Evolutionary conservation across 2,888 invertebrate genomes (phyloP), one percentile per base, ranked within the genome.

Genomic region (Nysson spinosus): DNA sequence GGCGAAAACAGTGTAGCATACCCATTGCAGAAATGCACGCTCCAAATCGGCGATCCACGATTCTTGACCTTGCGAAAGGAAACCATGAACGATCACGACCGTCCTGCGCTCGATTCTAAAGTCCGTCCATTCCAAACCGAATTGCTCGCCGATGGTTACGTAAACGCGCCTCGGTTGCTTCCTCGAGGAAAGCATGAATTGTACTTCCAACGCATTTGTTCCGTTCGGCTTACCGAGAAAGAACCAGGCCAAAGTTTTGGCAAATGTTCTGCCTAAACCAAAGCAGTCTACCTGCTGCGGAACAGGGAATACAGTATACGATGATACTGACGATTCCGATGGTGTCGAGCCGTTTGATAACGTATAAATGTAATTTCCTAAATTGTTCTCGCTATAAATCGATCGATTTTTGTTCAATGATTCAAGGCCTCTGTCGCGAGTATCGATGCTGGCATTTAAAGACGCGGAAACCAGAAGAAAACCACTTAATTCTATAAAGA

Each of bases 21-120:
- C 92, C 89, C 90, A 89, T 67, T 86, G 77, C 14, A 92, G 87
- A 68, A 91, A 89, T 0, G 90, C 91, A 17, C 84, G 84, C 11
- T 90, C 90, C 89, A 92, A 89, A 1, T 90, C 88, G 0, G 68
- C 77, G n/a, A 92, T 88, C 92, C 92, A 92, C 0, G 88, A 83
- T 0, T 89, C 88, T 58, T 89, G 88, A 55, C 91, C 90, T 72
- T 89, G 88, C 49, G 91, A 90, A 84, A 91, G 88, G 73, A 92
- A 92, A 0, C 92, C 92, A 68, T 92, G 92, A 0, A 91, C 89
- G 17, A 92, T 91, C 75, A 92, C 83, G 9, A 91, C 86, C 0
- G 92, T 92, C 66, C 83, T 87, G 37, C 90, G 87, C 1, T 79
- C 80, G 0, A 89, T 86, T n/a, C 89, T 83, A 76, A 90, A 92